Evolutionary conservation across 2,888 invertebrate species (phyloP).

Genomic region (Micropterix aruncella): DNA sequence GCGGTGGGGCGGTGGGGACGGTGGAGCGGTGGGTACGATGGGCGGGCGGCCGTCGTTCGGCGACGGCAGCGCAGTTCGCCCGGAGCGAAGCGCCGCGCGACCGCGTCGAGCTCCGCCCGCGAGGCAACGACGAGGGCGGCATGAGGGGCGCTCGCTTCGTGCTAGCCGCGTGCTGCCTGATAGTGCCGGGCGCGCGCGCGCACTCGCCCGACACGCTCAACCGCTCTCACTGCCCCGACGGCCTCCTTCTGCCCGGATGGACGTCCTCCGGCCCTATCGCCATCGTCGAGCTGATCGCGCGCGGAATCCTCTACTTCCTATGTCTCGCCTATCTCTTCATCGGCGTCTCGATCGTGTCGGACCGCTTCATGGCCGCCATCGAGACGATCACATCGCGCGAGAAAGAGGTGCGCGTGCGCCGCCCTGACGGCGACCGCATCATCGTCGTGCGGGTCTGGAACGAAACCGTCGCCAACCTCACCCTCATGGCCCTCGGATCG

Average conservation of each 20-base stretch:
- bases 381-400: conserved; percentile 98
- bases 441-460: conserved; percentile 96
- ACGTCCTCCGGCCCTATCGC: conserved; percentile 64
- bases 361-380: conserved; percentile 98
- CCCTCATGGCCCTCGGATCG: conserved; percentile 96
- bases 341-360: conserved; percentile 97
- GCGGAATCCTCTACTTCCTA: conserved; percentile 85
- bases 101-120: background rate
- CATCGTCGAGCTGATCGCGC: conserved; percentile 60
- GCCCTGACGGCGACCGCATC: conserved; percentile 79
- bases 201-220: conserved; percentile 9
- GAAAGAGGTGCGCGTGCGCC: conserved; percentile 83
- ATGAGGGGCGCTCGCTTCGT: conserved; percentile 23
- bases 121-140: conserved; percentile 29
- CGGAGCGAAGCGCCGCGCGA: too few relatives aligned
- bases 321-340: conserved; percentile 89
- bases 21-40: too few relatives aligned
- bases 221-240: conserved; percentile 52
- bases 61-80: too few relatives aligned
- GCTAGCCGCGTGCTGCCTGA: conserved; percentile 22
- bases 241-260: conserved; percentile 84
- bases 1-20: too few relatives aligned
- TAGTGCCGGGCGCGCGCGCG: conserved; percentile 17
- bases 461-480: conserved; percentile 96
- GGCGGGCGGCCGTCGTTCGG: too few relatives aligned